A percentile compares a stretch with the other conserved stretches of the same genome.
phyloP scores from a whole-genome alignment of 1,140 invertebrate genomes.

The Wasmannia auropunctata region DNA sequence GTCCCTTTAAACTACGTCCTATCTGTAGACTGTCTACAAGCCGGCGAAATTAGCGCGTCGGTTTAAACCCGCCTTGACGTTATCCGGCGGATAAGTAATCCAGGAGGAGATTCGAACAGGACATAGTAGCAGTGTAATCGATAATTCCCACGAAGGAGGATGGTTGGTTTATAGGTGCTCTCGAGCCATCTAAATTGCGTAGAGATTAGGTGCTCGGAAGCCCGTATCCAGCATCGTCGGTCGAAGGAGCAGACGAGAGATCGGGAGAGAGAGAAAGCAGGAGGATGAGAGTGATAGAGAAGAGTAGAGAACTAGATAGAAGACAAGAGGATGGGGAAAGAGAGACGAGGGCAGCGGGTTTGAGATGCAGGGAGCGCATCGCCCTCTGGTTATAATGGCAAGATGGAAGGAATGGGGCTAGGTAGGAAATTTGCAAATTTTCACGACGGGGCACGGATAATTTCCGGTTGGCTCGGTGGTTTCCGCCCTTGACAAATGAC shows the following conservation, averaged over 20 bases:
- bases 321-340: slow-evolving; percentile 20
- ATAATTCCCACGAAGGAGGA: slow-evolving; percentile 76
- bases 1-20: not conserved
- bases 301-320: slow-evolving; percentile 35
- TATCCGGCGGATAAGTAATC: slow-evolving; percentile 78
- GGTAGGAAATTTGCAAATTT: slow-evolving; percentile 84
- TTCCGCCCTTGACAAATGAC: slow-evolving; percentile 84
- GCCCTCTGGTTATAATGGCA: slow-evolving; percentile 66
- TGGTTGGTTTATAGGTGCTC: slow-evolving; percentile 78
- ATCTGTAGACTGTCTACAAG: slow-evolving; percentile 23
- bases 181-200: slow-evolving; percentile 81
- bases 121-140: slow-evolving; percentile 75
- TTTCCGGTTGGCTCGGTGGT: slow-evolving; percentile 81
- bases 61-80: slow-evolving; percentile 70
- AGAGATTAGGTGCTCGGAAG: slow-evolving; percentile 82
- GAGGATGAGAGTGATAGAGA: not conserved
- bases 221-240: slow-evolving; percentile 75
- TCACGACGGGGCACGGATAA: slow-evolving; percentile 81
- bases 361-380: slow-evolving; percentile 55
- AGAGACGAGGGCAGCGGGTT: slow-evolving; percentile 31
- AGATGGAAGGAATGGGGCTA: slow-evolving; percentile 66
- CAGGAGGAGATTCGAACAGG: slow-evolving; percentile 73
- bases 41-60: slow-evolving; percentile 63
- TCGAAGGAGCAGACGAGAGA: slow-evolving; percentile 53
- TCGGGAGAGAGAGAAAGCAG: slow-evolving; percentile 11